Percentiles rank a stretch among this genome's conserved stretches.
Evolutionary conservation across 2,888 invertebrate genomes (phyloP).

Genomic region (Amiota communis): DNA sequence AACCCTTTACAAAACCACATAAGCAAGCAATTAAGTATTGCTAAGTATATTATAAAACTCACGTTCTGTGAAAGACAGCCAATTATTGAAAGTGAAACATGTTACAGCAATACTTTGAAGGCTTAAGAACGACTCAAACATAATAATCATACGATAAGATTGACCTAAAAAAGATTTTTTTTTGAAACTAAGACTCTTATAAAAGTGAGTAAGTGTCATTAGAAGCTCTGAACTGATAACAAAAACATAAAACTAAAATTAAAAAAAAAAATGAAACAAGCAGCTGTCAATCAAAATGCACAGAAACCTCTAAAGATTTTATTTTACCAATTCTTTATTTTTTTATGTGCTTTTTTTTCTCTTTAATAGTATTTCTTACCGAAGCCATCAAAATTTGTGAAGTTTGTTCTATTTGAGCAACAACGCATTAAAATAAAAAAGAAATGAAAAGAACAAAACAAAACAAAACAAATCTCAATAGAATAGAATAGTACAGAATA

Average conservation of each 20-base stretch:
- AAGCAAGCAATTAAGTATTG: no score
- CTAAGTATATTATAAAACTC: no score
- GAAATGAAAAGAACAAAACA: no score
- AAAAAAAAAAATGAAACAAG: slow-evolving; percentile 15
- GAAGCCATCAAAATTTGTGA: no score
- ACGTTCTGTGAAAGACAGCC: no score
- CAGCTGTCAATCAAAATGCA: slow-evolving; percentile 23
- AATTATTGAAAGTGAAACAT: slow-evolving; percentile 24
- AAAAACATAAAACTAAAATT: not conserved
- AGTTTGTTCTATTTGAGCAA: no score
- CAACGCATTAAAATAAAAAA: no score
- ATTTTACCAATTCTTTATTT: not conserved
- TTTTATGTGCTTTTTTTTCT: not conserved
- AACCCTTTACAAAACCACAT: no score
- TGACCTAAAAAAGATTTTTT: slow-evolving; percentile 54
- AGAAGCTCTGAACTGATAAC: not conserved
- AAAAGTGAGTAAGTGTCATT: slow-evolving; percentile 21
- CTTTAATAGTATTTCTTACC: not conserved
- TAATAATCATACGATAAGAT: slow-evolving; percentile 51
- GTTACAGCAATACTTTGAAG: slow-evolving; percentile 8
- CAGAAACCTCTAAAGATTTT: slow-evolving; percentile 23
- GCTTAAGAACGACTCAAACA: slow-evolving; percentile 4
- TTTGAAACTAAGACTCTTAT: not conserved
- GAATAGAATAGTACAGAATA: not conserved
- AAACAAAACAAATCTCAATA: no score